Evolutionary conservation across 2,888 invertebrate species (phyloP), one percentile per base, ranked within the genome.

Genomic region (Conchocele bisecta): DNA sequence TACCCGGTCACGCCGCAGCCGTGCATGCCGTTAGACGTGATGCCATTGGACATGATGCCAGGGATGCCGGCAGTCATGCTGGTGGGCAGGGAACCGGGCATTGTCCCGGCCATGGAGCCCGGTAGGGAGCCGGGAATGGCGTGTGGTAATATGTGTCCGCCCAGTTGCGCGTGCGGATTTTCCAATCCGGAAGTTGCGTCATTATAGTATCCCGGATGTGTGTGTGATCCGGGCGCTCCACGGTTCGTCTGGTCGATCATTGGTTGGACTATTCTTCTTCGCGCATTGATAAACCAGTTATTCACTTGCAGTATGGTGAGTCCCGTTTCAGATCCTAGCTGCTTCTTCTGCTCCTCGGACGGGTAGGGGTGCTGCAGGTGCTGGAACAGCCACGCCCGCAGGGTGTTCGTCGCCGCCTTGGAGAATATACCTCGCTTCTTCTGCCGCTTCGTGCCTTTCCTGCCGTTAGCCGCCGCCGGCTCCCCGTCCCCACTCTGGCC

Each of bases 211-310:
- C 69, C 65, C 35, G 69, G 72, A 54, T 75, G 70, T 6, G 73
- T 53, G 50, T 76, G 76, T 4, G 76, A 46, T 3, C 72, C 76
- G n/a, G 76, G 76, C 7, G 70, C 76, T 33, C 64, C 58, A 54
- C 79, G 54, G 72, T 75, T 79, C 13, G 79, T 75, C 57, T 79
- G 79, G 53, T 79, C 79, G 13, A 79, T 79, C 79, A 79, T 79
- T n/a, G 79, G 79, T 42, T 79, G 79, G 22, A 79, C 79, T 46
- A 79, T 79, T 31, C 79, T 64, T 46, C 79, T 41, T 17, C 79
- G 60, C 13, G 79, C 79, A 50, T 79, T 79, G 17, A 79, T 79
- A 42, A 79, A 79, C 79, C 79, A 79, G 51, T 79, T 79, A 53
- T 79, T 79, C 20, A 79, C 79, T 56, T 79, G 79, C 13, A 79